Conservation (phyloP, 2,797 vertebrate species). For the Knipowitschia caucasica region DNA sequence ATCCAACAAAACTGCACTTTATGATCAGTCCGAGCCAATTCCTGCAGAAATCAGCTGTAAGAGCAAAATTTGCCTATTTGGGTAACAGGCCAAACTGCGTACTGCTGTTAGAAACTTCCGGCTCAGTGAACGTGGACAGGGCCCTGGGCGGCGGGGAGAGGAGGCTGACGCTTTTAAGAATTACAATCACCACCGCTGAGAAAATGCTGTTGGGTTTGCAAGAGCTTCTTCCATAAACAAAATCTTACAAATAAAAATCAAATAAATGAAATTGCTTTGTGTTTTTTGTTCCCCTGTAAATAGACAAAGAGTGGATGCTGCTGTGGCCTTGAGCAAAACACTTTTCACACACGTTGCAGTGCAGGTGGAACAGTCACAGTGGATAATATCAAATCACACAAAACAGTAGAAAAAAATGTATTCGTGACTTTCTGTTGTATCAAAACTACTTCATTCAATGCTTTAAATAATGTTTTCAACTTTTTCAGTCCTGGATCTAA, state of each 20-base stretch:
- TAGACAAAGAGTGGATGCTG: too few species aligned
- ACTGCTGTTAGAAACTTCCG: conserved; percentile 9
- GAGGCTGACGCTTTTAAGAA: conserved; percentile 17
- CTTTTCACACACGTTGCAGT: neutral
- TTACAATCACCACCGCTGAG: conserved; percentile 35
- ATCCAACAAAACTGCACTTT: conserved; percentile 65
- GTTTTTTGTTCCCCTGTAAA: neutral
- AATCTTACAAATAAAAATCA: conserved; percentile 59
- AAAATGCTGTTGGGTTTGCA: conserved; percentile 64
- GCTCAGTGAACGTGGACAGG: conserved; percentile 3
- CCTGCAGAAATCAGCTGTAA: neutral
- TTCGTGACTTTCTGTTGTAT: too few species aligned
- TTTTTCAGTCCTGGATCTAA: too few species aligned
- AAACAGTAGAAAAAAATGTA: too few species aligned
- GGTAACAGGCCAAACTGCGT: conserved; percentile 1
- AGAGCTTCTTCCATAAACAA: conserved; percentile 56
- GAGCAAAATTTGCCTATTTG: conserved; percentile 3
- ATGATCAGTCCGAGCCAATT: conserved; percentile 38
- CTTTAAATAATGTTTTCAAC: too few species aligned
- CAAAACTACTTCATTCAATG: too few species aligned
- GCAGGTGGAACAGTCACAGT: too few species aligned
- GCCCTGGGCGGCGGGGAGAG: neutral
- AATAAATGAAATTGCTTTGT: conserved; percentile 10
- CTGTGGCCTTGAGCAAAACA: neutral
- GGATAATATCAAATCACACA: too few species aligned